Conservation (phyloP, 2,888 invertebrate genomes). For the Philaethria dido region DNA sequence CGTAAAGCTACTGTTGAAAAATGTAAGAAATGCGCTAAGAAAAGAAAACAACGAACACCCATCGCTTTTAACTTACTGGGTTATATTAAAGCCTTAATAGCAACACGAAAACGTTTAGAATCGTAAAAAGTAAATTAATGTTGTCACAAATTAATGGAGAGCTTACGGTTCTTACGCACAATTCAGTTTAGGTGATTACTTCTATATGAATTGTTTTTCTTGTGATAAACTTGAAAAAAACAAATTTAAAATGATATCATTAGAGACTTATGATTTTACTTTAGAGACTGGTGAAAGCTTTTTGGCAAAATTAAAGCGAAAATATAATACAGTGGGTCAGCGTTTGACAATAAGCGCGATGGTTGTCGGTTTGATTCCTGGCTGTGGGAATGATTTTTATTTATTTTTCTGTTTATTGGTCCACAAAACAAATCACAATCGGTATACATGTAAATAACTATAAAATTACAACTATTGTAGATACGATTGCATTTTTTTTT, state of each 20-base stretch:
- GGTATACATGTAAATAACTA: too few relatives aligned
- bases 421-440: too few relatives aligned
- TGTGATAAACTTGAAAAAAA: not conserved
- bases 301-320: not conserved
- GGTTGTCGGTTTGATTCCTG: too few relatives aligned
- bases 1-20: too few relatives aligned
- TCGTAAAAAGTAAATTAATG: conserved; percentile 71
- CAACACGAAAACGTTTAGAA: conserved; percentile 65
- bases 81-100: conserved; percentile 56
- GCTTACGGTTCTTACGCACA: conserved; percentile 52
- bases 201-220: conserved; percentile 45
- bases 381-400: too few relatives aligned
- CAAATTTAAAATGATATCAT: not conserved
- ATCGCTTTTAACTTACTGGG: conserved; percentile 45
- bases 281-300: not conserved
- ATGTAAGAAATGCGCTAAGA: too few relatives aligned
- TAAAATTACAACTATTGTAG: too few relatives aligned
- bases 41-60: conserved; percentile 25
- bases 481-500: too few relatives aligned
- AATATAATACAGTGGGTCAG: too few relatives aligned
- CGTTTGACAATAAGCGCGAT: too few relatives aligned
- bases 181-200: conserved; percentile 57
- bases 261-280: not conserved
- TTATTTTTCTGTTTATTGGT: too few relatives aligned
- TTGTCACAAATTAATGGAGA: conserved; percentile 65